phyloP scores from a whole-genome alignment of 2,888 invertebrate genomes.

The Unio pictorum region DNA sequence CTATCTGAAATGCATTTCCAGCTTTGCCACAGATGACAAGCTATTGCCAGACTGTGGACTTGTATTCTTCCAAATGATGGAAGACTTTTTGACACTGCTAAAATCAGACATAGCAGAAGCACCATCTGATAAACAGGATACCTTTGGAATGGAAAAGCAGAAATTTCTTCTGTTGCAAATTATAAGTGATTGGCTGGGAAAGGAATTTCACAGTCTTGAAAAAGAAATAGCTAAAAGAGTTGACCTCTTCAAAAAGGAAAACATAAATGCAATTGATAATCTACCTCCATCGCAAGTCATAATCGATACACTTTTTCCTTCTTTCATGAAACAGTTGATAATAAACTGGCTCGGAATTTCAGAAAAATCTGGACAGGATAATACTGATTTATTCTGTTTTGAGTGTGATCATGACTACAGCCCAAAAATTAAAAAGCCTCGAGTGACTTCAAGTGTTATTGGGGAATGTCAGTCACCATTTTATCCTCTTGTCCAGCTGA shows the following conservation, averaged over 20 bases:
- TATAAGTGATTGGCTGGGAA: constrained; percentile 55
- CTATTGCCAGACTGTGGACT: constrained; percentile 9
- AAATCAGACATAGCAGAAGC: constrained; percentile 9
- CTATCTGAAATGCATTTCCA: constrained; percentile 17
- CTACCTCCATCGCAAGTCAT: constrained; percentile 50
- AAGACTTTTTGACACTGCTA: constrained; percentile 17
- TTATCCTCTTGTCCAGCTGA: constrained; percentile 50
- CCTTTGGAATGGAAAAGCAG: constrained; percentile 25
- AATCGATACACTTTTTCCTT: constrained; percentile 48
- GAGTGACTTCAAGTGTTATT: neutral
- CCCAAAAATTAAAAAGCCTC: constrained; percentile 5
- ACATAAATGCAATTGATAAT: constrained; percentile 51
- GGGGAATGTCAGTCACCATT: constrained; percentile 4
- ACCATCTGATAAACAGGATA: constrained; percentile 3
- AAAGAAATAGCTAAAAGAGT: constrained; percentile 35
- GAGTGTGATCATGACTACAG: constrained; percentile 29
- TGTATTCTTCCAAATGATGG: constrained; percentile 26
- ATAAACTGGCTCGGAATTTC: constrained; percentile 45
- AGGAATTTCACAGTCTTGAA: constrained; percentile 44
- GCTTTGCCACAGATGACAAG: constrained; percentile 1
- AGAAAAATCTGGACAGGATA: constrained; percentile 4
- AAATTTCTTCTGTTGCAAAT: constrained; percentile 37
- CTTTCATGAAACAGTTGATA: constrained; percentile 50
- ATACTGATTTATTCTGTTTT: constrained; percentile 4
- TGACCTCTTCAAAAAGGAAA: constrained; percentile 46